phyloP scores from a whole-genome alignment of 2,888 invertebrate genomes.

The Pseudanteris insignis region DNA sequence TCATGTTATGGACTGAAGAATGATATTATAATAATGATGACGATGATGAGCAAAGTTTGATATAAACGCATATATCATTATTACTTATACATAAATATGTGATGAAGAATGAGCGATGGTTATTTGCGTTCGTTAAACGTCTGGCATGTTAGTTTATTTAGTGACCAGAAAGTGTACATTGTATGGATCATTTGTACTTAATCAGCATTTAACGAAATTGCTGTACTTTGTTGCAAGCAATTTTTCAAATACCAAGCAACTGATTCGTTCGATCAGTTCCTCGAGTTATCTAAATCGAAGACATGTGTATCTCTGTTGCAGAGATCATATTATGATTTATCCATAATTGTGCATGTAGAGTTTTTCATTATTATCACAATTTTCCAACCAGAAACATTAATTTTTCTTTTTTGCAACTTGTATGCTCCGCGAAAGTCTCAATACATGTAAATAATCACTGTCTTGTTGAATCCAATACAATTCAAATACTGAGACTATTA shows the following conservation, averaged over 20 bases:
- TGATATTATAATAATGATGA: conserved; percentile 32
- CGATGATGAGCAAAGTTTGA: conserved; percentile 35
- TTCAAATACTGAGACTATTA: too few species aligned
- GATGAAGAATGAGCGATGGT: conserved; percentile 46
- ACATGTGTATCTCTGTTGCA: conserved; percentile 8
- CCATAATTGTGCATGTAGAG: conserved; percentile 21
- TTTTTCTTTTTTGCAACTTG: too few species aligned
- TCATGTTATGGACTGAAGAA: conserved; percentile 48
- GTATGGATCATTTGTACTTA: conserved; percentile 41
- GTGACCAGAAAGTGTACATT: conserved; percentile 33
- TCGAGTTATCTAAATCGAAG: conserved; percentile 22
- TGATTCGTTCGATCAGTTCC: conserved; percentile 6
- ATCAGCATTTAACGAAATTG: conserved; percentile 18
- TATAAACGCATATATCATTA: conserved; percentile 39
- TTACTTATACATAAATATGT: conserved; percentile 40
- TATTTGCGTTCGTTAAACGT: conserved; percentile 47
- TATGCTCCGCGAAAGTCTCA: too few species aligned
- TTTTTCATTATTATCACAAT: too few species aligned
- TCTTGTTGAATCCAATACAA: too few species aligned
- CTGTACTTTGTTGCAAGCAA: conserved; percentile 17
- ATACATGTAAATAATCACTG: too few species aligned
- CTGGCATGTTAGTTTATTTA: conserved; percentile 45
- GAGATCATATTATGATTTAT: too few species aligned
- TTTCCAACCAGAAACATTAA: too few species aligned
- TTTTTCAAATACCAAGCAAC: conserved; percentile 25